A percentile compares a stretch with the other conserved stretches of the same genome.
Conservation (phyloP, 2,888 invertebrate genomes). For the Athetis lepigone region DNA sequence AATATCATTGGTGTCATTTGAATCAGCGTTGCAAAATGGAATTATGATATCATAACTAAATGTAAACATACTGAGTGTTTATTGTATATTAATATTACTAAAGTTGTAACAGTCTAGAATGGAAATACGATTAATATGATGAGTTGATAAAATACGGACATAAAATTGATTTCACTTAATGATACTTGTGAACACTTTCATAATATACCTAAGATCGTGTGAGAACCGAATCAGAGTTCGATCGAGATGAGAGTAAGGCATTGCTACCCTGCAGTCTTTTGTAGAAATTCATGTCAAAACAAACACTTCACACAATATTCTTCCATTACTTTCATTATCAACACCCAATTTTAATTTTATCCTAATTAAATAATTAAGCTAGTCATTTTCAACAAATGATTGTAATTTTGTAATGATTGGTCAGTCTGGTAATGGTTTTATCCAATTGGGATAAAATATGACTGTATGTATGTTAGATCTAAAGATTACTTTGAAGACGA, state of each 20-base stretch:
- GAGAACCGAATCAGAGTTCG: slow-evolving; percentile 53
- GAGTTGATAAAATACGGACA: slow-evolving; percentile 47
- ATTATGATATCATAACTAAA: slow-evolving; percentile 57
- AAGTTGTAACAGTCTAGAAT: slow-evolving; percentile 58
- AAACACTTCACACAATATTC: slow-evolving; percentile 54
- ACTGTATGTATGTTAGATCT: slow-evolving; percentile 9
- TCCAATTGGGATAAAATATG: slow-evolving; percentile 10
- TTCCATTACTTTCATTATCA: slow-evolving; percentile 44
- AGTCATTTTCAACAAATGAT: slow-evolving; percentile 47
- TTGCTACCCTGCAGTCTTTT: slow-evolving; percentile 74
- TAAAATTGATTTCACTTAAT: slow-evolving; percentile 56
- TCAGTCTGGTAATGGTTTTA: slow-evolving; percentile 44
- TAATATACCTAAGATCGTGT: slow-evolving; percentile 51
- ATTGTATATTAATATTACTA: slow-evolving; percentile 59
- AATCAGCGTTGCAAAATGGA: slow-evolving; percentile 57
- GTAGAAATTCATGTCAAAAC: slow-evolving; percentile 55
- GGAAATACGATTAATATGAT: slow-evolving; percentile 44
- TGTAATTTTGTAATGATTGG: slow-evolving; percentile 45
- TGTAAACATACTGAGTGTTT: slow-evolving; percentile 61
- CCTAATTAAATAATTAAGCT: slow-evolving; percentile 67
- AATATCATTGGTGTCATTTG: slow-evolving; percentile 53
- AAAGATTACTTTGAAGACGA: slow-evolving; percentile 36
- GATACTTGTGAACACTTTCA: slow-evolving; percentile 56
- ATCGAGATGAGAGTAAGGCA: slow-evolving; percentile 67
- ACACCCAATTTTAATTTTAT: slow-evolving; percentile 50